Evolutionary conservation across 2,888 invertebrate species (phyloP).

Genomic region (Cynaeus angustus): DNA sequence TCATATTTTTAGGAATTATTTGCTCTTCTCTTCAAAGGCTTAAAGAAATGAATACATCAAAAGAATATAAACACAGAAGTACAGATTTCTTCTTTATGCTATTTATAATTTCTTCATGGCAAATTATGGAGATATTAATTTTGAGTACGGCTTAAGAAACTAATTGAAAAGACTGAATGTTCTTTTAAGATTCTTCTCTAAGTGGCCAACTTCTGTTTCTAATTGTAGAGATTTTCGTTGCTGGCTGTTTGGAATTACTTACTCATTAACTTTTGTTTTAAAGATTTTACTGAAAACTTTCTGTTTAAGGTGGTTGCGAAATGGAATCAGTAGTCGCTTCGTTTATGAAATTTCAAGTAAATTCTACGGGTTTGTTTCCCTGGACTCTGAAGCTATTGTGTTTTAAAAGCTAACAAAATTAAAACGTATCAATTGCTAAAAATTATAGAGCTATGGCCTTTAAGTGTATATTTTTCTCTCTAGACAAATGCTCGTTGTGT

Average conservation of each 20-base stretch:
- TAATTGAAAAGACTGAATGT: constrained; percentile 24
- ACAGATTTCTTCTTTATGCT: neutral
- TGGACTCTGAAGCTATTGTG: no score
- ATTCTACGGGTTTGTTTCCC: neutral
- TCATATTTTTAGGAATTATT: no score
- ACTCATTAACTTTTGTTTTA: constrained; percentile 31
- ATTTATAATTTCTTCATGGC: constrained; percentile 19
- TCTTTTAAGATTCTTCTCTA: constrained; percentile 18
- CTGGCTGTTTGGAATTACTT: constrained; percentile 31
- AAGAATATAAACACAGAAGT: neutral
- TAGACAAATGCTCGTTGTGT: no score
- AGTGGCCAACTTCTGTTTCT: constrained; percentile 33
- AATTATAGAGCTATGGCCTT: no score
- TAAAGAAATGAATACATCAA: constrained; percentile 7
- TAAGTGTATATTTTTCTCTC: no score
- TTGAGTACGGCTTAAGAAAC: constrained; percentile 4
- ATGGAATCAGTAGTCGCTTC: constrained; percentile 20
- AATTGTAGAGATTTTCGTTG: constrained; percentile 25
- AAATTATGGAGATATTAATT: constrained; percentile 21
- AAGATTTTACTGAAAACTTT: constrained; percentile 21
- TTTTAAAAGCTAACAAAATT: no score
- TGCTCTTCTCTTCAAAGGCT: neutral
- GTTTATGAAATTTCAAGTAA: constrained; percentile 19
- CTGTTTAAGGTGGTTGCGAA: constrained; percentile 1
- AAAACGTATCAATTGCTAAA: no score